Evolutionary conservation across 2,113 vertebrate species (phyloP), one percentile per base, ranked within the genome.

Genomic region (Tor tambroides): DNA sequence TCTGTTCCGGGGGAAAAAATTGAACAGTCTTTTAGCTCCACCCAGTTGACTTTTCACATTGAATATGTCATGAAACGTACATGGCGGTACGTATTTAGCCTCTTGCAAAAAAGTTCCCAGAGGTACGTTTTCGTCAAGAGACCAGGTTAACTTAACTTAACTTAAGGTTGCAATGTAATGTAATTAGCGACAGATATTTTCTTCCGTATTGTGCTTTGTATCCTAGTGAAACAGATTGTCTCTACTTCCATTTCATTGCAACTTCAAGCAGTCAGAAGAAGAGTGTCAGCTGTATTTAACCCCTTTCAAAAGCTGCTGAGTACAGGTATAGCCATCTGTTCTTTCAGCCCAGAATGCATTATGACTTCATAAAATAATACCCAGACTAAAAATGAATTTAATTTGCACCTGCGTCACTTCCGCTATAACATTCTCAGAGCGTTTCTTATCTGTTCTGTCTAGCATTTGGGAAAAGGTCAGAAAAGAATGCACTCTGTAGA

Each of bases 381-480:
- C 49, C 59, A 63, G 30, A 67, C 85, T 76, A 69, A 26, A 28
- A 80, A 38, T 26, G 2, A 71, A 63, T 59, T 71, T 63, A 75
- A 89, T 84, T 59, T 84, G 65, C 75, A 15, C 9, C 32, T 63
- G 80, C 79, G 54, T 81, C 61, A 78, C 82, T 87, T 89, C 90
- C 54, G 80, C 79, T 89, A 28, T 80, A 90, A 89, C 84, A 90
- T 91, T 90, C 86, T 30, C 49, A 51, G 63, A 56, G 63, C 15
- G 49, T 87, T 90, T 86, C 89, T 91, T 90, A 90, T 88, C 89
- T 79, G 49, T 32, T 75, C 78, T 49, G 75, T 41, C 49, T 90
- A 89, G 80, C 90, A 90, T 91, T 89, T 87, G 56, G 30, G 78
- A 19, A 88, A 91, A 91, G 90, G 89, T 91, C 88, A 89, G 30